phyloP scores from a whole-genome alignment of 64 coral and sea anemone species.

The Stichodactyla mertensii region DNA sequence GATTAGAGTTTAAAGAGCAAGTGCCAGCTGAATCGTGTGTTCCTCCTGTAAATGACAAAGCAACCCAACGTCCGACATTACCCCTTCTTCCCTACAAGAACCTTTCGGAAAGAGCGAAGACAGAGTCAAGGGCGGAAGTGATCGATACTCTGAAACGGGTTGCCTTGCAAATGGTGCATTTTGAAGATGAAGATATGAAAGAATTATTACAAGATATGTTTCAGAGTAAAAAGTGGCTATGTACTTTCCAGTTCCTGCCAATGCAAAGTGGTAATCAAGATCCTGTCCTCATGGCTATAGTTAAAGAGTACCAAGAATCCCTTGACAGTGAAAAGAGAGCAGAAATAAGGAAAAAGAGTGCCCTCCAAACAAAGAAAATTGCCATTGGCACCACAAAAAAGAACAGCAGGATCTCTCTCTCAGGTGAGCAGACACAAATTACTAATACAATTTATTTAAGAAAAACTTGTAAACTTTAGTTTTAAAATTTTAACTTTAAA shows the following conservation, averaged over 20 bases:
- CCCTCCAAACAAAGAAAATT: slow-evolving; percentile 11
- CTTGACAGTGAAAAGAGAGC: slow-evolving; percentile 18
- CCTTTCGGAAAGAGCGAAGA: neutral
- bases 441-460: too few species aligned
- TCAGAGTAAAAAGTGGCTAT: slow-evolving; percentile 25
- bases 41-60: neutral
- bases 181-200: slow-evolving; percentile 3
- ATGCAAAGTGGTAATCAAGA: neutral
- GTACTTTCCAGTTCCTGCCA: neutral
- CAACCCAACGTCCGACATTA: slow-evolving; percentile 8
- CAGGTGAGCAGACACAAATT: too few species aligned
- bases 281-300: neutral
- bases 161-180: slow-evolving; percentile 6
- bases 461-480: too few species aligned
- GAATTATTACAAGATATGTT: slow-evolving; percentile 12
- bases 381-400: slow-evolving; percentile 15
- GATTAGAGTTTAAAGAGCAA: too few species aligned
- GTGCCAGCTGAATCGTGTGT: too few species aligned
- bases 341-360: slow-evolving; percentile 19
- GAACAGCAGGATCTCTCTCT: slow-evolving; percentile 4
- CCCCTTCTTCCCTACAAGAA: slow-evolving; percentile 11
- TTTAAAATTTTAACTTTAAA: too few species aligned
- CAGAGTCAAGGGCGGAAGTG: slow-evolving; percentile 5
- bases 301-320: slow-evolving; percentile 21
- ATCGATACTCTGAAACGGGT: neutral